These are phyloP conservation scores for Ispidina picta DNA, from an alignment of 2,797 vertebrate genomes.

Conservation along the genomic window DNA sequence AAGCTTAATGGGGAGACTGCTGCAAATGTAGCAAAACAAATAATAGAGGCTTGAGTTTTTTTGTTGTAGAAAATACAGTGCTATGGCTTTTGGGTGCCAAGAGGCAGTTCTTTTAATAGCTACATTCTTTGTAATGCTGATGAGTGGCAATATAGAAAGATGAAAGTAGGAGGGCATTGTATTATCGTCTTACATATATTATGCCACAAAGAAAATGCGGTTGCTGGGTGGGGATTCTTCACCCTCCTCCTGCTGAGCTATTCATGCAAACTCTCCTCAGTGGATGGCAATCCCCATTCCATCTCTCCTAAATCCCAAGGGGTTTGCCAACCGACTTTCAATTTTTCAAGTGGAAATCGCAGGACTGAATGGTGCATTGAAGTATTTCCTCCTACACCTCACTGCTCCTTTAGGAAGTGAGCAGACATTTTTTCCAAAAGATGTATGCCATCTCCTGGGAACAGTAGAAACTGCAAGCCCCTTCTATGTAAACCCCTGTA, in stretches of 20 bases:
- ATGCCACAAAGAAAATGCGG: constrained; percentile 63
- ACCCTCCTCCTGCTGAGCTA: constrained; percentile 5
- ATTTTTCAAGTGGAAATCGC: constrained; percentile 39
- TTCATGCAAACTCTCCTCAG: not conserved
- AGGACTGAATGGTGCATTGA: constrained; percentile 6
- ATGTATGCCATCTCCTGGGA: constrained; percentile 61
- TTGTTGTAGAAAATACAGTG: constrained; percentile 64
- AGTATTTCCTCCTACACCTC: constrained; percentile 21
- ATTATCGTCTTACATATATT: constrained; percentile 67
- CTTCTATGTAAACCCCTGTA: not conserved
- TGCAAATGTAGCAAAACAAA: constrained; percentile 70
- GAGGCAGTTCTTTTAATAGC: constrained; percentile 62
- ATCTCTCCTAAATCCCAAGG: not conserved
- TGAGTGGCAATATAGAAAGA: constrained; percentile 70
- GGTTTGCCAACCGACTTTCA: constrained; percentile 16
- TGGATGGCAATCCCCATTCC: not conserved
- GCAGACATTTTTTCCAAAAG: constrained; percentile 41
- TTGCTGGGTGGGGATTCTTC: constrained; percentile 62
- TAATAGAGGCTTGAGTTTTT: constrained; percentile 42
- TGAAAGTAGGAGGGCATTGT: constrained; percentile 71
- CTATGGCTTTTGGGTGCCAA: constrained; percentile 59
- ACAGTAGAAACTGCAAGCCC: constrained; percentile 29
- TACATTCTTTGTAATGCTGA: constrained; percentile 67
- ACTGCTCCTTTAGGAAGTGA: not conserved
- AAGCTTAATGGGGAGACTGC: constrained; percentile 61